Conservation (phyloP, 2,113 vertebrate genomes). For the Myrmecobius fasciatus region DNA sequence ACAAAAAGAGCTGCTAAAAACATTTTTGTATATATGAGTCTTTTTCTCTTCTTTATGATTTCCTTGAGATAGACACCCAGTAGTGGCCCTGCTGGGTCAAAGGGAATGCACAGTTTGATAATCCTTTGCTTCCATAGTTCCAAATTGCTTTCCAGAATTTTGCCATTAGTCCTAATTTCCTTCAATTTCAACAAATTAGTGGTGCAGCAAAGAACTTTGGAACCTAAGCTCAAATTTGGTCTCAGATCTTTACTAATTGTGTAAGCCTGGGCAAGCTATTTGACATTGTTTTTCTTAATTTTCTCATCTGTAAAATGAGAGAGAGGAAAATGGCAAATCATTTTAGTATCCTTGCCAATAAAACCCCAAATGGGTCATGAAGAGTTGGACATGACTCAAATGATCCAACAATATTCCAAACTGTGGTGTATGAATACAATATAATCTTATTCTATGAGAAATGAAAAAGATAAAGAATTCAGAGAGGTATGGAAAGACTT, state of each 20-base stretch:
- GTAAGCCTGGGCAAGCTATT: neutral
- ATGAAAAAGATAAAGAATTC: neutral
- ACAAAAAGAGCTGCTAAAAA: no score
- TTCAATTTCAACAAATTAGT: neutral
- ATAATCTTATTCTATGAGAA: neutral
- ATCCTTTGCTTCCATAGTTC: no score
- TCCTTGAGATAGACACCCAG: no score
- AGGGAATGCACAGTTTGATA: no score
- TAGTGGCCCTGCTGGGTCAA: no score
- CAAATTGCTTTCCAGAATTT: no score
- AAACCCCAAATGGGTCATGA: neutral
- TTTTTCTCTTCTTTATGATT: no score
- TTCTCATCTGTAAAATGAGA: neutral
- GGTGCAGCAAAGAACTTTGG: neutral
- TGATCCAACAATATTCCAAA: neutral
- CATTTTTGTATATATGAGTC: no score
- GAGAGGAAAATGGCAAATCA: neutral
- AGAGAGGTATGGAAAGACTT: neutral
- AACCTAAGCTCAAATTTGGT: neutral
- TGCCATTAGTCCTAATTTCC: neutral
- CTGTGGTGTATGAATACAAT: neutral
- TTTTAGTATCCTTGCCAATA: neutral
- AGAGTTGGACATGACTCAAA: no score
- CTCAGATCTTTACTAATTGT: neutral
- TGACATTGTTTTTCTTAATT: neutral